Conservation (phyloP, 2,888 invertebrate species). For the Pardosa pseudoannulata region DNA sequence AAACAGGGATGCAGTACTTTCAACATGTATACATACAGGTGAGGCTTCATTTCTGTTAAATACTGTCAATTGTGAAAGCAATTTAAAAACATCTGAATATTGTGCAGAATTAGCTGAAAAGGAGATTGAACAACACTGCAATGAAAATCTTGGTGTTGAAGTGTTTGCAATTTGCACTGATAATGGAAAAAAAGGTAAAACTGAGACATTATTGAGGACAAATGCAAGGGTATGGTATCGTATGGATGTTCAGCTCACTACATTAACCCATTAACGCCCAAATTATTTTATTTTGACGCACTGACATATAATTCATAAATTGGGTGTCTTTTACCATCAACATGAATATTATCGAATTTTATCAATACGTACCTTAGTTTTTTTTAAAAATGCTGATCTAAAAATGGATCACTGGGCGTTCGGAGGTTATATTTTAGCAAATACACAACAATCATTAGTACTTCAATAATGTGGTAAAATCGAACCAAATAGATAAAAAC, state of each 20-base stretch:
- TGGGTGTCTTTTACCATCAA: no score
- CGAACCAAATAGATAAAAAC: no score
- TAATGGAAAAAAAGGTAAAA: not conserved
- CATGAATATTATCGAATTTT: no score
- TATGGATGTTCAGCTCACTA: conserved; percentile 12
- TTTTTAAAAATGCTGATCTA: no score
- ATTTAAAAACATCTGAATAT: conserved; percentile 6
- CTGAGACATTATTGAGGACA: not conserved
- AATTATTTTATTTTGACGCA: no score
- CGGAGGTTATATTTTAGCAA: no score
- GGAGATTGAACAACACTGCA: not conserved
- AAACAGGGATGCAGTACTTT: not conserved
- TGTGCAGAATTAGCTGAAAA: not conserved
- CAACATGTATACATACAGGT: not conserved
- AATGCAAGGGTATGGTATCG: not conserved
- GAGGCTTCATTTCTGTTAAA: not conserved
- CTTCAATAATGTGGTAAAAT: no score
- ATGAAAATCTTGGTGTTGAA: not conserved
- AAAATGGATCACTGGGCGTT: no score
- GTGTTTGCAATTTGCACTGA: conserved; percentile 14
- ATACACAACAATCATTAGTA: no score
- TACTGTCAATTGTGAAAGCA: not conserved
- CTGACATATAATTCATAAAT: no score
- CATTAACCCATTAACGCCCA: not conserved
- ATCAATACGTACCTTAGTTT: no score